Evolutionary conservation across 2,888 invertebrate genomes (phyloP).

Genomic region (Geophilus truncorum): DNA sequence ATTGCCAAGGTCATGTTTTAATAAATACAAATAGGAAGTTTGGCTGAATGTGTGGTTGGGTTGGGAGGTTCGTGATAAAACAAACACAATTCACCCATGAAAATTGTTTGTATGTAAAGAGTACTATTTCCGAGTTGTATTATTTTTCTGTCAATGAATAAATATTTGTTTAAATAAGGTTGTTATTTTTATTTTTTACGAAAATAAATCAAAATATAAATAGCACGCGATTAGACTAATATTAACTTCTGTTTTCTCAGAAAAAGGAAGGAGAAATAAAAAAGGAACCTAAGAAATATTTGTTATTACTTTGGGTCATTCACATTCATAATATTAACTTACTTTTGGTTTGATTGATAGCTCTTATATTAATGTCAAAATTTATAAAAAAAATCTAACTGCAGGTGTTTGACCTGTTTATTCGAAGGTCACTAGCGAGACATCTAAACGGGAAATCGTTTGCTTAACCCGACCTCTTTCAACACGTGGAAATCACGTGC

Average conservation of each 20-base stretch:
- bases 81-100: neutral
- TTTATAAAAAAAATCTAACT: neutral
- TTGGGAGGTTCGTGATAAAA: neutral
- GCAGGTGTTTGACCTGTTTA: constrained; percentile 7
- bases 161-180: neutral
- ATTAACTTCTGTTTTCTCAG: no score
- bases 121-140: neutral
- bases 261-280: no score
- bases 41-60: neutral
- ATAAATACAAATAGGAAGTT: neutral
- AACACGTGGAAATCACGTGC: neutral
- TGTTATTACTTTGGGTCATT: neutral
- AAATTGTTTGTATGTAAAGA: neutral
- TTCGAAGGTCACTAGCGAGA: neutral
- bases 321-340: neutral
- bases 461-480: neutral
- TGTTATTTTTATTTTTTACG: neutral
- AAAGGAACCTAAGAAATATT: no score
- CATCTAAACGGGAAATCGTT: neutral
- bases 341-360: neutral
- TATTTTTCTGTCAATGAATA: neutral
- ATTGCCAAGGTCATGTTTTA: neutral
- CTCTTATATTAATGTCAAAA: neutral
- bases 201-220: neutral
- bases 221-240: neutral